Base-by-base conservation (phyloP, 2,888 invertebrate genomes). In the Brachyptera risi region DNA sequence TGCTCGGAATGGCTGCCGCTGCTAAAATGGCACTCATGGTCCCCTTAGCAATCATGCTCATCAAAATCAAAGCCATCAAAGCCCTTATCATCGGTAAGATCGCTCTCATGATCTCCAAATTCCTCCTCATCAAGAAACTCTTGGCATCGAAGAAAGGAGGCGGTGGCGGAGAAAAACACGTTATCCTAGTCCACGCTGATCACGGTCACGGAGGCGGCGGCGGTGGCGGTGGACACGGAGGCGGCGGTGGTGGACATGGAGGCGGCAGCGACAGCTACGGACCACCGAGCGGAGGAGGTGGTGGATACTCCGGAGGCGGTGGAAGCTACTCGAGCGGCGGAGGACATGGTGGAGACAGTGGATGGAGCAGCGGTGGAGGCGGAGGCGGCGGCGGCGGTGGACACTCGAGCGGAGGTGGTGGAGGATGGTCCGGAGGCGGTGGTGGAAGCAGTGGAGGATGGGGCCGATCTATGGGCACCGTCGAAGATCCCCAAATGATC, bases 21-120 rank as follows among this genome's bases (percentile, higher is more conserved):
- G 54, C 54, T 13, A 65, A 65, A 23, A 78, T 83, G 76, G 81
- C 83, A 79, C 78, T 83, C 74, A 79, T 84, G 70, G 79, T 81
- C 44, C 82, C 82, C 72, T 79, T 83, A 76, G 80, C 83, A 0
- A 75, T 83, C 65, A 78, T 83, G 78, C 69, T 84, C 59, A 78
- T 83, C 1, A 84, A 83, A 74, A 79, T 80, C 69, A 78, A 68
- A 63, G 68, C 67, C 3, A 60, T 72, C 57, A 71, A 69, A 62
- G 70, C 70, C 3, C 64, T 70, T 40, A 56, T 70, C 40, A 60
- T 70, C 42, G 69, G 69, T 57, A 68, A 67, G 56, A 42, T 69
- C 5, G 71, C 71, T 1, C 59, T 71, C 27, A 54, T 68, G 24
- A 63, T 71, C 35, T 67, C 68, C 47, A 65, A 69, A 62, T 64